phyloP scores from a whole-genome alignment of 2,113 vertebrate species.

The Lycaon pictus region DNA sequence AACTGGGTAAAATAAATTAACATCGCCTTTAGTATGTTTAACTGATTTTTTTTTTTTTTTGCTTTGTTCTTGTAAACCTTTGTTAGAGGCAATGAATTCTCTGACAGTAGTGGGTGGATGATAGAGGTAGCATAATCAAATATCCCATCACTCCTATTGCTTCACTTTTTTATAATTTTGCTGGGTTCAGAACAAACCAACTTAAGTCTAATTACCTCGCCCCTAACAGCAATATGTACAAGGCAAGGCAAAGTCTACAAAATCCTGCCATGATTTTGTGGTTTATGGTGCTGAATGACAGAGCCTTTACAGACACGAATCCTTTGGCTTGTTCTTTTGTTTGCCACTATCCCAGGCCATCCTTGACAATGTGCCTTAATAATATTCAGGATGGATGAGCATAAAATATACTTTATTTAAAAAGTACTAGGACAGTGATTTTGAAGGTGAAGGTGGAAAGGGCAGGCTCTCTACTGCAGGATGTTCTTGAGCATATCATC shows the following conservation, averaged over 20 bases:
- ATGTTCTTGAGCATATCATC: not conserved
- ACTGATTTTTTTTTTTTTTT: not conserved
- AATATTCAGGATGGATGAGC: not conserved
- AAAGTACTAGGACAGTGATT: not conserved
- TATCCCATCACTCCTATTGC: not conserved
- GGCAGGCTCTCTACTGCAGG: not conserved
- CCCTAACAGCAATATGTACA: not conserved
- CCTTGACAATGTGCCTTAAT: not conserved
- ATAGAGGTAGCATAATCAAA: not conserved
- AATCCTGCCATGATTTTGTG: not conserved
- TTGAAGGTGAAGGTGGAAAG: not conserved
- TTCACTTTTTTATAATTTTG: not conserved
- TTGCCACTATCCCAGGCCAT: not conserved
- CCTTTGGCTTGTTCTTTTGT: not conserved
- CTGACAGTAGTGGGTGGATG: not conserved
- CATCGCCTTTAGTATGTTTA: not conserved
- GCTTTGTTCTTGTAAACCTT: not conserved
- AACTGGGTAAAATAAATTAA: not conserved
- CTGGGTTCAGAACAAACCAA: conserved; percentile 4
- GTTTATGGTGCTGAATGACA: not conserved
- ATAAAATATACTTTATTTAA: not conserved
- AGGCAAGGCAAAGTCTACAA: not conserved
- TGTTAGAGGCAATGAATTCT: not conserved
- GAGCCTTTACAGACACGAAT: not conserved
- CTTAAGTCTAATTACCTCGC: not conserved